These are phyloP conservation scores for Cephus cinctus DNA, from an alignment of 1,140 invertebrate genomes.

Conservation along the genomic window DNA sequence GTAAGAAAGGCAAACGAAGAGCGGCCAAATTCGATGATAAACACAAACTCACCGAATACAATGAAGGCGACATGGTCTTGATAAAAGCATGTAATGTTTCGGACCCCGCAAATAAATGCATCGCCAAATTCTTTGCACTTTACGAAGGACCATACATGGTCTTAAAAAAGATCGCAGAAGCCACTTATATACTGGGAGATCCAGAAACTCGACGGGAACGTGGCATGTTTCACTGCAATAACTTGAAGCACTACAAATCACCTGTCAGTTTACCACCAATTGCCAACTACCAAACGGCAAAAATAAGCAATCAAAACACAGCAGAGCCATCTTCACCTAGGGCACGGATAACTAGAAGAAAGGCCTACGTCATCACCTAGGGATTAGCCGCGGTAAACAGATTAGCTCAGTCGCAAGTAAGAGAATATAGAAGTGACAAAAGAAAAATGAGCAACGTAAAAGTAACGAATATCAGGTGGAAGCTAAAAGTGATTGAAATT, in stretches of 20 bases:
- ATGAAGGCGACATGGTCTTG: neutral
- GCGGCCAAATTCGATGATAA: neutral
- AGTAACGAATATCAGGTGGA: no score
- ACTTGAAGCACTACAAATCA: slow-evolving; percentile 1
- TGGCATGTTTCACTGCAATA: neutral
- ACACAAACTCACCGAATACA: neutral
- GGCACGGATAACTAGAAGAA: no score
- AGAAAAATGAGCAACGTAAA: no score
- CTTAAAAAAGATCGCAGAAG: neutral
- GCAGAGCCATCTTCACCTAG: no score
- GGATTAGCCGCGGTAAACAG: no score
- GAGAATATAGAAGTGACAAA: no score
- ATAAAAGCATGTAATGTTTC: slow-evolving; percentile 1
- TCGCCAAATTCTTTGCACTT: slow-evolving; percentile 4
- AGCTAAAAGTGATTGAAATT: no score
- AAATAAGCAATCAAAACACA: no score
- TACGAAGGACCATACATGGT: slow-evolving; percentile 4
- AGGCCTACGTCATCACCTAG: no score
- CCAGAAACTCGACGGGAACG: neutral
- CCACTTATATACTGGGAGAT: slow-evolving; percentile 3
- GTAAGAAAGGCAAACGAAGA: neutral
- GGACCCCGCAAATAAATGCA: slow-evolving; percentile 1
- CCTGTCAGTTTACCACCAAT: no score
- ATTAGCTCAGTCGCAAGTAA: no score
- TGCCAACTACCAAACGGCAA: no score